phyloP scores from a whole-genome alignment of 2,888 invertebrate genomes.

The Pegoplata infirma region DNA sequence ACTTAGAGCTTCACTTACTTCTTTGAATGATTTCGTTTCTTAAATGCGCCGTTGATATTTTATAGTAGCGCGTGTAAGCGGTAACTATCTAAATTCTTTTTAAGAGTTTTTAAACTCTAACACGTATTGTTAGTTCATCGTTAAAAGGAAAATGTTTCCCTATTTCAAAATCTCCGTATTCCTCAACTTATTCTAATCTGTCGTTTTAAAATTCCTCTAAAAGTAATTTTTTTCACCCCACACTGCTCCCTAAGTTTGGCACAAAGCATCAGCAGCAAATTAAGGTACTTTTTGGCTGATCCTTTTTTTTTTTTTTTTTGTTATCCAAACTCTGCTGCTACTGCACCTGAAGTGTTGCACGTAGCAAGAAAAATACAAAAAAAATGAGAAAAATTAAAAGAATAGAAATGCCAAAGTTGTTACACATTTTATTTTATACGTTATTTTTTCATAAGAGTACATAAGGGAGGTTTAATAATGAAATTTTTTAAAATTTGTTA shows the following conservation, averaged over 20 bases:
- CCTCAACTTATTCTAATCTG: too few species aligned
- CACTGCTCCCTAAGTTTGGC: conserved; percentile 51
- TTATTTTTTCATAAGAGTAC: background rate
- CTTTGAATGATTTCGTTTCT: too few species aligned
- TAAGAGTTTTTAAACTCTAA: too few species aligned
- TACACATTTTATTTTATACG: background rate
- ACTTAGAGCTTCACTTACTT: too few species aligned
- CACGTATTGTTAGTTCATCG: too few species aligned
- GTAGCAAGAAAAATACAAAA: conserved; percentile 48
- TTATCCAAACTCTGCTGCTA: conserved; percentile 19
- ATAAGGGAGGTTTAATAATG: background rate
- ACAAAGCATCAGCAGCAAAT: conserved; percentile 45
- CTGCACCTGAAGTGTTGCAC: conserved; percentile 58
- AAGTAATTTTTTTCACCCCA: too few species aligned
- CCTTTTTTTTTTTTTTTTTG: conserved; percentile 2
- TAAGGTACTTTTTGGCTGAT: conserved; percentile 26
- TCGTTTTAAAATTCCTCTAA: too few species aligned
- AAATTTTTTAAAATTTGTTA: background rate
- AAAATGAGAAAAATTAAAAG: conserved; percentile 13
- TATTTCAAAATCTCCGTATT: too few species aligned
- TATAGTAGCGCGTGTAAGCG: too few species aligned
- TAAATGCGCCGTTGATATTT: too few species aligned
- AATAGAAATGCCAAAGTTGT: conserved; percentile 47
- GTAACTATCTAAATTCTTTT: too few species aligned
- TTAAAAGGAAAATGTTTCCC: too few species aligned